Conservation (phyloP, 2,888 invertebrate genomes). For the Cataglyphis rosenhaueri region DNA sequence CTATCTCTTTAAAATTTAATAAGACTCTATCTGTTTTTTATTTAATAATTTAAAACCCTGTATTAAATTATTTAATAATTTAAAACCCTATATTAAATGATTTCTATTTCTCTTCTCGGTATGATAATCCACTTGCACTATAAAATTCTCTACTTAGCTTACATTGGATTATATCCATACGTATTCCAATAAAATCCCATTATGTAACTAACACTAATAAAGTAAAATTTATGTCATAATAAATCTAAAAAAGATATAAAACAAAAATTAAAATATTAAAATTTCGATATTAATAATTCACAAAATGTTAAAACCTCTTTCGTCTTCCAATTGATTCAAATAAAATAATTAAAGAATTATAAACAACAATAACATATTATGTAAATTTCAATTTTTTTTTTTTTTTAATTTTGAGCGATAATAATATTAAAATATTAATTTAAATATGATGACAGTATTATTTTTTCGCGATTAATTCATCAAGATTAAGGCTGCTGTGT, state of each 20-base stretch:
- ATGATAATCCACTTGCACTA: neutral
- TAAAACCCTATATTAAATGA: neutral
- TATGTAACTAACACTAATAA: neutral
- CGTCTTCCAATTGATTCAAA: neutral
- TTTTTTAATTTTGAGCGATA: neutral
- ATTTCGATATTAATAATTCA: neutral
- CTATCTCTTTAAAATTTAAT: slow-evolving; percentile 36
- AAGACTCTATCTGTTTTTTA: slow-evolving; percentile 1
- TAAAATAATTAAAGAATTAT: neutral
- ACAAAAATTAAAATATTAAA: neutral
- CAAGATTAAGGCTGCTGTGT: neutral
- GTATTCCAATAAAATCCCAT: neutral
- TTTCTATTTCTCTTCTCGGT: neutral
- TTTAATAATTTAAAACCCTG: neutral
- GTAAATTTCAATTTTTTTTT: neutral
- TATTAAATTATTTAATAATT: neutral
- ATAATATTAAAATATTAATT: neutral
- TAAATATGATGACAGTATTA: neutral
- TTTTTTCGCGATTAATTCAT: neutral
- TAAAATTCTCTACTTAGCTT: neutral
- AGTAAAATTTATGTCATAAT: neutral
- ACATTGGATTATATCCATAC: neutral
- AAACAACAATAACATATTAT: neutral
- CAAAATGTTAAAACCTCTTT: neutral
- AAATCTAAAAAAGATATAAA: neutral